These are phyloP conservation scores for Pectinophora gossypiella DNA, from an alignment of 1,140 invertebrate genomes.

Conservation along the genomic window DNA sequence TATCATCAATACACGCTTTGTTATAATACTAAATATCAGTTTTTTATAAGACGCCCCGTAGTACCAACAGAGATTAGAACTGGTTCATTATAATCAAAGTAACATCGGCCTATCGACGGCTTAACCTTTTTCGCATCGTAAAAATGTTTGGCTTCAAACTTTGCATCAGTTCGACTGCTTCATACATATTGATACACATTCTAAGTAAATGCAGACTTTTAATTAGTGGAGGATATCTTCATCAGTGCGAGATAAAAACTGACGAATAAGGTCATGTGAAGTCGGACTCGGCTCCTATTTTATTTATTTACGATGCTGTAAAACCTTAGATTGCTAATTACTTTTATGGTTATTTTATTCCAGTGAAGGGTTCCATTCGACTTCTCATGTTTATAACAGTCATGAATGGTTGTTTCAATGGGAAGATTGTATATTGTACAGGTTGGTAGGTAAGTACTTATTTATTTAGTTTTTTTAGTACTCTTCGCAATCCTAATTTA, in stretches of 20 bases:
- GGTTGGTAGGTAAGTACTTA: too few species aligned
- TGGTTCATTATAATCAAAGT: constrained; percentile 5
- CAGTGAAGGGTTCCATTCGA: constrained; percentile 4
- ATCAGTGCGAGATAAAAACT: constrained; percentile 46
- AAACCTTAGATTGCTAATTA: constrained; percentile 66
- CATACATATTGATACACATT: constrained; percentile 47
- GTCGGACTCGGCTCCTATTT: constrained; percentile 34
- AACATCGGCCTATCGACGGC: background rate
- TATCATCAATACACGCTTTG: constrained; percentile 49
- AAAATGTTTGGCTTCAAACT: constrained; percentile 5
- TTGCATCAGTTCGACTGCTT: constrained; percentile 4
- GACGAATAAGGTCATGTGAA: constrained; percentile 36
- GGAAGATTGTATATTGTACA: too few species aligned
- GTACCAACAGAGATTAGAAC: constrained; percentile 16
- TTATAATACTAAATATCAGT: constrained; percentile 24
- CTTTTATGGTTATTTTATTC: constrained; percentile 56
- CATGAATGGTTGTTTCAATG: background rate
- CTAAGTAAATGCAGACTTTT: constrained; percentile 30
- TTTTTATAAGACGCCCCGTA: constrained; percentile 29
- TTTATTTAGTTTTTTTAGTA: too few species aligned
- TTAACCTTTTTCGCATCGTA: background rate
- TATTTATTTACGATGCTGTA: constrained; percentile 60
- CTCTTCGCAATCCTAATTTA: too few species aligned
- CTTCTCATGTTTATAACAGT: background rate
- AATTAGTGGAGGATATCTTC: constrained; percentile 50